These are phyloP conservation scores for Lophotriccus pileatus DNA, from an alignment of 2,797 vertebrate species.

Conservation along the genomic window DNA sequence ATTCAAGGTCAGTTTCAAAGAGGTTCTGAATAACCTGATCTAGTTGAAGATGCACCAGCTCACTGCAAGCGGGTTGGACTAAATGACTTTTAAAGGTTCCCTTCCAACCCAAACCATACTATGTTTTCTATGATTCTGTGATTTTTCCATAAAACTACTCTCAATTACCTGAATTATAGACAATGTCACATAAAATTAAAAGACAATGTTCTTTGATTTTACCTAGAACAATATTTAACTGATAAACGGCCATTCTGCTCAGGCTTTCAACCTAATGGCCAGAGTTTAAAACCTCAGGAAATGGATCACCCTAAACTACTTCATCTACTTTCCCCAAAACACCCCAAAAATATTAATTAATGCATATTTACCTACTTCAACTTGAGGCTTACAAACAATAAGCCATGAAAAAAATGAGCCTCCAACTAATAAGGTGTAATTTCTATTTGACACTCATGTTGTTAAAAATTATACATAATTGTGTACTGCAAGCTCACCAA, in stretches of 20 bases:
- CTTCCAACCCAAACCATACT: neutral
- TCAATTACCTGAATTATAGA: neutral
- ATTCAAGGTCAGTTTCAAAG: accelerated
- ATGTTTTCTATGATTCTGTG: neutral
- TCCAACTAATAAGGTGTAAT: neutral
- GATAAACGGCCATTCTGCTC: neutral
- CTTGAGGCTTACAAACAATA: neutral
- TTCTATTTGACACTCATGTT: neutral
- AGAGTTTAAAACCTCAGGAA: too few species aligned
- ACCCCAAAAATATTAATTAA: neutral
- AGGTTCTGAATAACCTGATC: neutral
- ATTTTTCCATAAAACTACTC: neutral
- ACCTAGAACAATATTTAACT: neutral
- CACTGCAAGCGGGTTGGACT: neutral
- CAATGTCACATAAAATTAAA: neutral
- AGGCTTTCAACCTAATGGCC: neutral
- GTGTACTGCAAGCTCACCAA: neutral
- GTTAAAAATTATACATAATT: neutral
- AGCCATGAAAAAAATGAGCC: neutral
- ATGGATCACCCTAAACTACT: too few species aligned
- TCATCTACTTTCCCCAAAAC: neutral
- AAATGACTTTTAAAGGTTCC: neutral
- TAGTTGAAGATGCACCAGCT: neutral
- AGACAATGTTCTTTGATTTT: neutral
- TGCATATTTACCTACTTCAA: neutral